Evolutionary conservation across 1,140 invertebrate species (phyloP).

Genomic region (Drosophila repleta): DNA sequence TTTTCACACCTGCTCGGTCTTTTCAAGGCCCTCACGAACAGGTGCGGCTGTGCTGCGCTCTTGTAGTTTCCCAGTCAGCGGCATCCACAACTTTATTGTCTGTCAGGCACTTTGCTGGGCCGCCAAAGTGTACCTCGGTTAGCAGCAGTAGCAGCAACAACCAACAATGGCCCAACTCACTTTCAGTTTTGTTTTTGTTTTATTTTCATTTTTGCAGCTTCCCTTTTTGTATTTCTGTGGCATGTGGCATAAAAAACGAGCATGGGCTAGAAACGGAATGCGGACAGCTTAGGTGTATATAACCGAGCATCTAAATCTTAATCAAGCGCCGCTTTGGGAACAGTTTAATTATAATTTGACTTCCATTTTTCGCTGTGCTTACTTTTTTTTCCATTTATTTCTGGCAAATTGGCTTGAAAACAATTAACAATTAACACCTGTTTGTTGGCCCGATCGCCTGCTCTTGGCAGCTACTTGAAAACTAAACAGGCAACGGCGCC

Average conservation of each 20-base stretch:
- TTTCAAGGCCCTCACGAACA: constrained; percentile 53
- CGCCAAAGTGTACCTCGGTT: constrained; percentile 18
- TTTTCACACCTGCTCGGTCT: constrained; percentile 69
- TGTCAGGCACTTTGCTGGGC: constrained; percentile 18
- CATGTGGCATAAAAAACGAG: constrained; percentile 3
- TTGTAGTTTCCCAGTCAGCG: constrained; percentile 29
- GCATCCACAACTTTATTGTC: constrained; percentile 55
- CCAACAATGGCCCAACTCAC: background rate
- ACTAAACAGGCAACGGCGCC: constrained; percentile 50
- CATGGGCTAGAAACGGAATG: too few species aligned
- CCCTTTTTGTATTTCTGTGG: background rate
- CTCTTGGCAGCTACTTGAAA: constrained; percentile 66
- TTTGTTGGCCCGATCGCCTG: constrained; percentile 52
- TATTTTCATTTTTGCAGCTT: background rate
- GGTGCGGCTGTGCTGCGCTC: constrained; percentile 5
- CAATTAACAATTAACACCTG: constrained; percentile 82
- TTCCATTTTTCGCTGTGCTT: constrained; percentile 15
- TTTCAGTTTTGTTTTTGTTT: background rate
- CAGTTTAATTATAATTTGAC: constrained; percentile 77
- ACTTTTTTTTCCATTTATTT: constrained; percentile 51
- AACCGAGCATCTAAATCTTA: constrained; percentile 38
- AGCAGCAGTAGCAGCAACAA: background rate
- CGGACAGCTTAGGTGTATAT: background rate
- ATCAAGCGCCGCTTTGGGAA: constrained; percentile 46
- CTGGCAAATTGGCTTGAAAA: constrained; percentile 75